Evolutionary conservation across 2,888 invertebrate genomes (phyloP), one percentile per base, ranked within the genome.

Genomic region (Hydroisotoma schaefferi): DNA sequence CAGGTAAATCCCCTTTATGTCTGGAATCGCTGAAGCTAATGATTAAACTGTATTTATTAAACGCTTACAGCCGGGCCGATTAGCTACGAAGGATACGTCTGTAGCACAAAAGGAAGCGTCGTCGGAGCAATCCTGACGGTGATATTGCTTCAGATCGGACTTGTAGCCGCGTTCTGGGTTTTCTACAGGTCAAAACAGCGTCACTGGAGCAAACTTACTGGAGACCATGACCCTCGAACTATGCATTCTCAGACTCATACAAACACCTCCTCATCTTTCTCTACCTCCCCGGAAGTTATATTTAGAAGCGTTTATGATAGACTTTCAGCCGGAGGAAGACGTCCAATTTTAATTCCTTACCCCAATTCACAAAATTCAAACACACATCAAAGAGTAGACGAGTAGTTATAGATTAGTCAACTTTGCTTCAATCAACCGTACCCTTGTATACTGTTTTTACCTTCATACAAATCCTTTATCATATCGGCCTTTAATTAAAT

Each of bases 151-250:
- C 74, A 76, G 61, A 66, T 74, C 40, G 74, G 73, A 10, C 60
- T 75, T 3, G 66, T 74, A 12, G 72, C 72, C 6, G 75, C 74
- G 15, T 75, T 76, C 57, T 70, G 74, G 64, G 71, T 74, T 66
- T 76, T 76, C 61, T 76, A 76, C 66, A 73, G 75, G 46, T 70
- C 72, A 47, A 74, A 74, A 57, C 74, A 74, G 65, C 68, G 74
- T 33, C 72, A 74, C 44, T 76, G 76, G 76, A 65, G 68, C 23
- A 75, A 74, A 61, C 47, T 63, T 26, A 49, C 60, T 20, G 69
- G 63, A 23, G 57, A 52, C 18, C 23, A 28, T 48, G 57, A 52
- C n/a, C 43, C 51, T 18, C 40, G 57, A 27, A 57, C 44, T 40
- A 57, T 57, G 25, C 54, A 57, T 12, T 43, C 57, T 12, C 57